phyloP scores from a whole-genome alignment of 1,140 invertebrate species.

The Caenorhabditis inopinata region DNA sequence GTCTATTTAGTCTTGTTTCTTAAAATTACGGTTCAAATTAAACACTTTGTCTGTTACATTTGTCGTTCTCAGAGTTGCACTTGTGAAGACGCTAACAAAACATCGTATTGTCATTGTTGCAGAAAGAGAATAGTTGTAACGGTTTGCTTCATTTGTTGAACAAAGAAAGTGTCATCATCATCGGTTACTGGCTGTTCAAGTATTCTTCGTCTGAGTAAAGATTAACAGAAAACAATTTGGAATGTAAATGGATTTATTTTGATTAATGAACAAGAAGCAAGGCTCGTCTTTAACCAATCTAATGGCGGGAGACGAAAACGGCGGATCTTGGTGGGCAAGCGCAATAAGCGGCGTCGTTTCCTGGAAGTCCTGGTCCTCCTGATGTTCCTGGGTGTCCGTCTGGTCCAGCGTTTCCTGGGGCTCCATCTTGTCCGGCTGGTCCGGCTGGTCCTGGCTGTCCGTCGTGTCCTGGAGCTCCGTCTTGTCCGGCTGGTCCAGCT shows the following conservation, averaged over 20 bases:
- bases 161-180: no score
- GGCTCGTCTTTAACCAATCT: background rate
- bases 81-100: no score
- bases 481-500: conserved; percentile 31
- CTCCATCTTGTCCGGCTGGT: conserved; percentile 28
- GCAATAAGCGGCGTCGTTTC: conserved; percentile 47
- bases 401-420: conserved; percentile 39
- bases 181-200: no score
- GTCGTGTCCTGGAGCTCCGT: conserved; percentile 7
- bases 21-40: no score
- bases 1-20: no score
- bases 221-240: no score
- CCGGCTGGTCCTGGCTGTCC: conserved; percentile 29
- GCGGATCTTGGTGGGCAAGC: conserved; percentile 48
- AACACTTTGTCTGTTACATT: no score
- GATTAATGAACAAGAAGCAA: background rate
- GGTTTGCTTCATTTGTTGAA: no score
- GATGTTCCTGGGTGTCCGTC: conserved; percentile 25
- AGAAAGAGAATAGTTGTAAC: no score
- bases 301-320: conserved; percentile 42
- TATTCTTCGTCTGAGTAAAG: no score
- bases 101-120: no score
- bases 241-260: conserved; percentile 32
- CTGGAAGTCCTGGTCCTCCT: conserved; percentile 41
- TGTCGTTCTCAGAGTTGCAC: no score